These are phyloP conservation scores for Phenganax stokvisi DNA, from an alignment of 92 coral and sea anemone genomes.

Conservation along the genomic window DNA sequence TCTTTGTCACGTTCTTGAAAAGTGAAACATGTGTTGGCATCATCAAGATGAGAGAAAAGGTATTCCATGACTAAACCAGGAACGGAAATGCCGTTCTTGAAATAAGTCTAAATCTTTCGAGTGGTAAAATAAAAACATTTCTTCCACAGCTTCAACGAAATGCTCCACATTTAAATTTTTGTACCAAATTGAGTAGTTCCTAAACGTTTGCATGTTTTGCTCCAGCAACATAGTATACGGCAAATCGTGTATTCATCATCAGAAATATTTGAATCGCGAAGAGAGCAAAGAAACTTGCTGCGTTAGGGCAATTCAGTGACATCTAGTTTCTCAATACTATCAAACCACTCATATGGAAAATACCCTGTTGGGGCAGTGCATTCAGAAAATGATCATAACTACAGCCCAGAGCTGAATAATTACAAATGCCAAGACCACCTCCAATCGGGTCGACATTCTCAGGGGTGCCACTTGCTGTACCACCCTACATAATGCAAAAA, in stretches of 20 bases:
- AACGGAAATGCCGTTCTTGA: no score
- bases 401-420: background rate
- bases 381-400: background rate
- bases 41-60: no score
- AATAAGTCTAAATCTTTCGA: no score
- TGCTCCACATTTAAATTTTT: constrained; percentile 21
- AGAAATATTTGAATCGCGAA: background rate
- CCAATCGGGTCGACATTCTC: no score
- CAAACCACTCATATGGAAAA: constrained; percentile 25
- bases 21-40: no score
- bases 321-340: background rate
- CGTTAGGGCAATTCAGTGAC: background rate
- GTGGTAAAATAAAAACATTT: no score
- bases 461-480: no score
- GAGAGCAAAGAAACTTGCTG: background rate
- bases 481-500: no score
- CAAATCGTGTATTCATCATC: background rate
- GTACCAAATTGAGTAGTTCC: constrained; percentile 3
- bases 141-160: no score
- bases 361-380: constrained; percentile 17
- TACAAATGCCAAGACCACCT: background rate
- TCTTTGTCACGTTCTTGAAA: no score
- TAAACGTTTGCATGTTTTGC: background rate
- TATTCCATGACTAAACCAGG: no score
- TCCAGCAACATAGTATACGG: background rate